Percentiles rank a stretch among this genome's conserved stretches.
Evolutionary conservation across 92 coral and sea anemone genomes (phyloP).

Genomic region (Chrysogorgia sp.): DNA sequence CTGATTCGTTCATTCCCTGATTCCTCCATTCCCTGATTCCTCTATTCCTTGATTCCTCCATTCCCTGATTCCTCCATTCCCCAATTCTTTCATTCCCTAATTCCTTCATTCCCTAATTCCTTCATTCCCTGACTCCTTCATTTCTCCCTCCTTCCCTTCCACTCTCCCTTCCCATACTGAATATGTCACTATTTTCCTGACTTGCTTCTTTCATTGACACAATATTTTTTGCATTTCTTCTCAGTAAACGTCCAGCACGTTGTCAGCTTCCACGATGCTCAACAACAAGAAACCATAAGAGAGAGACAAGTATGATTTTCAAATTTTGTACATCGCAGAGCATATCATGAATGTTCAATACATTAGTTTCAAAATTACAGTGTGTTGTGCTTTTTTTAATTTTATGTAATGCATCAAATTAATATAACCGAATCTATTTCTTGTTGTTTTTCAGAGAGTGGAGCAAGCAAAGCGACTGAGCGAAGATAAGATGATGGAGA

Average conservation of each 20-base stretch:
- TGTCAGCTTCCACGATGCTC: constrained; percentile 92
- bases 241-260: constrained; percentile 85
- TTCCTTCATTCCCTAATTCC: neutral
- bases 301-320: constrained; percentile 79
- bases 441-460: constrained; percentile 66
- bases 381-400: too few species aligned
- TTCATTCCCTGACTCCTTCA: neutral
- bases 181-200: neutral
- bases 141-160: neutral
- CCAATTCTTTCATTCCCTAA: too few species aligned
- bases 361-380: too few species aligned
- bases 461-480: constrained; percentile 94
- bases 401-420: neutral
- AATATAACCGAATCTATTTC: neutral
- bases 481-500: constrained; percentile 91
- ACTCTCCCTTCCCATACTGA: neutral
- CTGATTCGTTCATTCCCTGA: too few species aligned
- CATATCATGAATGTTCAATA: too few species aligned
- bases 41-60: too few species aligned
- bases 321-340: too few species aligned
- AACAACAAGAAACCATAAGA: constrained; percentile 88
- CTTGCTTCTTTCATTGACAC: neutral
- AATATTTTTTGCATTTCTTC: neutral
- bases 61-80: too few species aligned
- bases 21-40: too few species aligned